Conservation (phyloP, 2,113 vertebrate genomes). For the Trichomycterus rosablanca region DNA sequence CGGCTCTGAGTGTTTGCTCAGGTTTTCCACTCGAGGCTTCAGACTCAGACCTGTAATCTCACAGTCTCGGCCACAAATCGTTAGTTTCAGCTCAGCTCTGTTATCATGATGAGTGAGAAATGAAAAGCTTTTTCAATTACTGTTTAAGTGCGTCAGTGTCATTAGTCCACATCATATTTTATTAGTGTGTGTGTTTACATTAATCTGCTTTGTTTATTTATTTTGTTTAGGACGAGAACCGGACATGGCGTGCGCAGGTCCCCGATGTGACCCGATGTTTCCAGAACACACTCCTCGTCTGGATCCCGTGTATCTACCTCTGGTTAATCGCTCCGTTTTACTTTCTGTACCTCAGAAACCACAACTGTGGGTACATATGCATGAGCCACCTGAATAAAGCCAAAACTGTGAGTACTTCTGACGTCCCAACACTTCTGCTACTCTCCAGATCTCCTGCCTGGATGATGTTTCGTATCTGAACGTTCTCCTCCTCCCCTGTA, state of each 20-base stretch:
- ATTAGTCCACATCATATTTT: too few relatives aligned
- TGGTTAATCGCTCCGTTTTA: slow-evolving; percentile 84
- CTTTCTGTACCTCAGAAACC: slow-evolving; percentile 71
- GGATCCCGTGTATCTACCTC: slow-evolving; percentile 87
- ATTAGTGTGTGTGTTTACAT: too few relatives aligned
- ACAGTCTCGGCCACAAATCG: too few relatives aligned
- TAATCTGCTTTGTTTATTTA: too few relatives aligned
- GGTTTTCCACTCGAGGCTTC: too few relatives aligned
- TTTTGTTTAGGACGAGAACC: slow-evolving; percentile 81
- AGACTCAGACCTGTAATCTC: too few relatives aligned
- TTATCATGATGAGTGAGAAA: too few relatives aligned
- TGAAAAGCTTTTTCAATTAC: too few relatives aligned
- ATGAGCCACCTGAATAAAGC: slow-evolving; percentile 89
- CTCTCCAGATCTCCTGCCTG: background rate
- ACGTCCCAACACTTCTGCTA: background rate
- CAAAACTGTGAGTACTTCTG: slow-evolving; percentile 78
- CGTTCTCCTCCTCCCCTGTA: slow-evolving; percentile 47
- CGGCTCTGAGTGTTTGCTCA: too few relatives aligned
- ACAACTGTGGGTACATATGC: slow-evolving; percentile 84
- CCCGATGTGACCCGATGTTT: slow-evolving; percentile 92
- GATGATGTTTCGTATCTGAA: background rate
- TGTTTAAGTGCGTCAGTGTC: too few relatives aligned
- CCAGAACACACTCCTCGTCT: slow-evolving; percentile 85
- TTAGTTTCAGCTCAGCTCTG: too few relatives aligned
- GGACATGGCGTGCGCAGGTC: slow-evolving; percentile 78